Conservation (phyloP, 2,113 vertebrate genomes). For the Burhinus oedicnemus region DNA sequence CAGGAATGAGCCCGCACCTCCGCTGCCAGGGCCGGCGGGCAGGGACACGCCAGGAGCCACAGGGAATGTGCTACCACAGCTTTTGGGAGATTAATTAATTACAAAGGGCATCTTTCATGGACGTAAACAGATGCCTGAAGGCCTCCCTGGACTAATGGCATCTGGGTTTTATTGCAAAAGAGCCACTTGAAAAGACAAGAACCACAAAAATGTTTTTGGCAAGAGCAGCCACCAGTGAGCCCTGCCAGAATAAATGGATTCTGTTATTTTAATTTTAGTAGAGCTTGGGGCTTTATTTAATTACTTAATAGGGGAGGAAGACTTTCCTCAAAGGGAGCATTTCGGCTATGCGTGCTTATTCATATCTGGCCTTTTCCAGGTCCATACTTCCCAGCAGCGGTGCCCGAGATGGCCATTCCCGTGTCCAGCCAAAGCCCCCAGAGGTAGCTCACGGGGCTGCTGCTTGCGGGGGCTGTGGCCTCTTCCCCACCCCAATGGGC, state of each 20-base stretch:
- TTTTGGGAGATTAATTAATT: slow-evolving; percentile 35
- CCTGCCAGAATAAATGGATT: slow-evolving; percentile 57
- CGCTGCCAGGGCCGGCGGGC: not conserved
- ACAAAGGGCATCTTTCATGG: slow-evolving; percentile 59
- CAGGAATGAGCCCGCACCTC: not conserved
- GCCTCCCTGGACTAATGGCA: slow-evolving; percentile 41
- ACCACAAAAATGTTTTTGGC: slow-evolving; percentile 66
- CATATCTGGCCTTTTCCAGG: not conserved
- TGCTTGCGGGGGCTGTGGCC: accelerated
- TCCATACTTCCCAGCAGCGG: not conserved
- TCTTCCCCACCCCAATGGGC: not conserved
- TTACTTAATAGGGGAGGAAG: slow-evolving; percentile 46
- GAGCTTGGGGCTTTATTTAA: slow-evolving; percentile 34
- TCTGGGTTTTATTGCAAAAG: slow-evolving; percentile 59
- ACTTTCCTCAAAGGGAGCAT: slow-evolving; percentile 9
- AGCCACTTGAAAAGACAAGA: slow-evolving; percentile 64
- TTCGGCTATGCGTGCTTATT: not conserved
- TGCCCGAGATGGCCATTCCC: accelerated
- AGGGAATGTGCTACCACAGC: slow-evolving; percentile 16
- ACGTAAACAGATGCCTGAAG: slow-evolving; percentile 27
- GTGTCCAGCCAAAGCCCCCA: not conserved
- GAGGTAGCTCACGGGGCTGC: not conserved
- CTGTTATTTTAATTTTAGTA: slow-evolving; percentile 61
- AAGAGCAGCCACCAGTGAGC: not conserved
- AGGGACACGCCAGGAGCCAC: not conserved